Percentiles rank a stretch among this genome's conserved stretches.
phyloP scores from a whole-genome alignment of 2,797 vertebrate species.

The Melanotaenia boesemani region DNA sequence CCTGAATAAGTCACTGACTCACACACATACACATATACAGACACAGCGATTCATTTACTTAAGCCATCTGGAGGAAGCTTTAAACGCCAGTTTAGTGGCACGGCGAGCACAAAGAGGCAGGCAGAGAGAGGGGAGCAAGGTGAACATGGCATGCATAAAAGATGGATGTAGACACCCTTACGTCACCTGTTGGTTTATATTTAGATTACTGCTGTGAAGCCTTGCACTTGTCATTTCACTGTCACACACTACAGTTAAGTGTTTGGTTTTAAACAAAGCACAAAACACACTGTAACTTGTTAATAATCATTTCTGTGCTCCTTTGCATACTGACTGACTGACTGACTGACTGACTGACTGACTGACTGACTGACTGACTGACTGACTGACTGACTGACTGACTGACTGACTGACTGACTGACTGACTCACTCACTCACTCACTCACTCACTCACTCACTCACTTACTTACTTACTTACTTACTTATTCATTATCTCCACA shows the following conservation, averaged over 20 bases:
- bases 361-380: no score
- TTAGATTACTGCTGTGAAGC: not conserved
- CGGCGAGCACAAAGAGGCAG: conserved; percentile 35
- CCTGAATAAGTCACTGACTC: conserved; percentile 54
- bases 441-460: no score
- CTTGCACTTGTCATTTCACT: not conserved
- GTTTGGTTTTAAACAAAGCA: not conserved
- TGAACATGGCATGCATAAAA: conserved; percentile 36
- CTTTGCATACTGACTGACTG: no score
- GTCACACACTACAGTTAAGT: not conserved
- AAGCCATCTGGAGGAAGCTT: conserved; percentile 62
- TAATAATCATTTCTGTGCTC: not conserved
- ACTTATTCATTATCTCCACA: not conserved
- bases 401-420: no score
- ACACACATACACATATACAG: conserved; percentile 14
- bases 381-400: no score
- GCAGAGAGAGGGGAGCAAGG: conserved; percentile 28
- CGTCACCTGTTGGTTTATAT: not conserved
- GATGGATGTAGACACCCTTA: not conserved
- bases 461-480: no score
- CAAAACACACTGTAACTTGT: not conserved
- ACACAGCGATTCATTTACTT: conserved; percentile 52
- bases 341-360: no score
- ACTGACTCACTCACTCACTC: no score
- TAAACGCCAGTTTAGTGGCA: conserved; percentile 62